phyloP scores from a whole-genome alignment of 2,797 vertebrate genomes.

The Bovichtus diacanthus region DNA sequence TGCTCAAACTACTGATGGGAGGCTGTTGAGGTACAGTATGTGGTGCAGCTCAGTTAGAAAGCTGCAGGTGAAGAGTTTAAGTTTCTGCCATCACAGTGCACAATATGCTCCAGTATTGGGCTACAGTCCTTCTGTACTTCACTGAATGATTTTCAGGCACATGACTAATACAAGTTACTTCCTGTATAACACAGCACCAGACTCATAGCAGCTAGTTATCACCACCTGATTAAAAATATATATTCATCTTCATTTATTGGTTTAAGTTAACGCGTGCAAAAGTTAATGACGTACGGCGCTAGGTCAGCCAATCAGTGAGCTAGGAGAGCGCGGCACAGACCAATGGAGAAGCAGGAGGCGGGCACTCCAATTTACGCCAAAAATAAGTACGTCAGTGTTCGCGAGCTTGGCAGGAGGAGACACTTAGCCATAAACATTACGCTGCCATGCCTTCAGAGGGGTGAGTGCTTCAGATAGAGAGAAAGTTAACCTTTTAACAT shows the following conservation, averaged over 20 bases:
- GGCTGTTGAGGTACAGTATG: not conserved
- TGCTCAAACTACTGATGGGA: not conserved
- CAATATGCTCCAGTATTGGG: no score
- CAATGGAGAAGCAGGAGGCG: constrained; percentile 22
- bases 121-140: not conserved
- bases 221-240: not conserved
- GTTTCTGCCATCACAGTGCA: no score
- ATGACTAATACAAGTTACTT: not conserved
- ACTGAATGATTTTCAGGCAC: not conserved
- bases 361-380: rapidly evolving
- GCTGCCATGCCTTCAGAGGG: rapidly evolving
- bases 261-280: not conserved
- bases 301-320: constrained; percentile 29
- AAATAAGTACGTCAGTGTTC: not conserved
- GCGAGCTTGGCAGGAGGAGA: not conserved
- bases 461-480: constrained; percentile 11
- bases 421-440: rapidly evolving
- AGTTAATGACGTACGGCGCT: not conserved
- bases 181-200: not conserved
- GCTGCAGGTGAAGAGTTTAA: not conserved
- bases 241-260: not conserved
- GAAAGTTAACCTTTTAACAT: not conserved
- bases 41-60: not conserved
- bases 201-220: not conserved
- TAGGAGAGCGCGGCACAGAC: not conserved